Percentiles rank a stretch among this genome's conserved stretches.
Evolutionary conservation across 2,797 vertebrate genomes (phyloP).

Genomic region (Eulemur albifrons): DNA sequence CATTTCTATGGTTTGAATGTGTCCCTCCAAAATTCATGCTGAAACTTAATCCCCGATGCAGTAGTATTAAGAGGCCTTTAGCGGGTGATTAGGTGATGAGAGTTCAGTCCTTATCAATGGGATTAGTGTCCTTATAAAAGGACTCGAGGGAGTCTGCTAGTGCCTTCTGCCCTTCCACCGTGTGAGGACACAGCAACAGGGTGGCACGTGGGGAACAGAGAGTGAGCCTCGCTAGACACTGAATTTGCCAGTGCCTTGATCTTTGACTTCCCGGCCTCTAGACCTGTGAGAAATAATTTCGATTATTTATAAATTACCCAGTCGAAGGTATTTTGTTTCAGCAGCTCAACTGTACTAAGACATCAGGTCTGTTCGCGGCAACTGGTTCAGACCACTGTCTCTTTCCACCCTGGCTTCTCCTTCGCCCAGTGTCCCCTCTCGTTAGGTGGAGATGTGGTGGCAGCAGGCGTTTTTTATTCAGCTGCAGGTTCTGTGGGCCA

Average conservation of each 20-base stretch:
- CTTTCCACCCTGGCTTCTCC: too few species aligned
- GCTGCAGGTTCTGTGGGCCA: neutral
- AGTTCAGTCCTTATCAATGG: neutral
- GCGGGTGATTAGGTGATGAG: neutral
- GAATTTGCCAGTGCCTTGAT: neutral
- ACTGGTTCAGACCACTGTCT: neutral
- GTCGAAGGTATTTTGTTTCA: neutral
- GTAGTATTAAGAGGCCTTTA: neutral
- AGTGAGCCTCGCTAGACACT: rapidly evolving
- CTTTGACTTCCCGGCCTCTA: neutral
- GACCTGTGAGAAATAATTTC: neutral
- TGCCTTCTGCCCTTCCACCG: neutral
- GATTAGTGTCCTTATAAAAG: neutral
- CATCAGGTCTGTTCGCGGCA: neutral
- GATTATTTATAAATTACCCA: neutral
- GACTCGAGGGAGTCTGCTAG: neutral
- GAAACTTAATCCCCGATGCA: neutral
- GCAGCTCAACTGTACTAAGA: neutral
- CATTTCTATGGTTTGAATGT: neutral
- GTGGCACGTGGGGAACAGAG: neutral
- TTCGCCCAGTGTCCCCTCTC: neutral
- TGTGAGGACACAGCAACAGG: neutral
- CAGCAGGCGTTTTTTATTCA: neutral
- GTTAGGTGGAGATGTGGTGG: too few species aligned
- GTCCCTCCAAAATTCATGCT: neutral